Evolutionary conservation across 2,113 vertebrate species (phyloP), one percentile per base, ranked within the genome.

Genomic region (Sinocyclocheilus anophthalmus): DNA sequence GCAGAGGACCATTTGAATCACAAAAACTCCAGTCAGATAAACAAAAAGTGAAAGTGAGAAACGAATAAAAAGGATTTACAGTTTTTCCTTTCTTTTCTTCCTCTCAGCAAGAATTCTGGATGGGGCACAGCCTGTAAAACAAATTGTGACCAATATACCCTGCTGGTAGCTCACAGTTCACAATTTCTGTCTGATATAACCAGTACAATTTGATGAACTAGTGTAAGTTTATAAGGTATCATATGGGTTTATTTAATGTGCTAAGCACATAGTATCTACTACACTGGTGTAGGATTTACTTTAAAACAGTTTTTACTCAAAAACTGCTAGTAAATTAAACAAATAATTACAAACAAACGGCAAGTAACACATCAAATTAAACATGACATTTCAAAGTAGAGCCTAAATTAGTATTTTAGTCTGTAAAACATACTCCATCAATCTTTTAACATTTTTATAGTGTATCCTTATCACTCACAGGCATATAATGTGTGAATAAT

Each of bases 401-500:
- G 13, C 16, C 13, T 53, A 53, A 50, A 50, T 13, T 50, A 3
- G 48, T 53, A 53, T 16, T 50, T 50, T 50, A 50, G 50, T 53
- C 13, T 16, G 50, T 53, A 53, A 53, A 53, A 50, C 48, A 50
- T 13, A 50, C 48, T 50, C 3, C 14, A 53, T 16, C 16, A 53
- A 53, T 55, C 16, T 55, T 18, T 55, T 55, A 18, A 7, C 10
- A 20, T 6, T 57, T 20, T 20, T 20, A 57, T 22, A 59, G 57
- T 59, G 20, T 24, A 42, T 63, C 8, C 22, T 45, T 37, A 18
- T 16, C 37, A 81, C 39, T 81, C 59, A 45, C 59, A 0, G 67
- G 11, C 30, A 63, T 30, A 42, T 86, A 69, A 86, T 61, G 53
- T 13, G 57, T 55, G 57, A 82, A 65, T 82, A 65, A 82, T 82